phyloP scores from a whole-genome alignment of 2,113 vertebrate genomes.

The Crypturellus undulatus region DNA sequence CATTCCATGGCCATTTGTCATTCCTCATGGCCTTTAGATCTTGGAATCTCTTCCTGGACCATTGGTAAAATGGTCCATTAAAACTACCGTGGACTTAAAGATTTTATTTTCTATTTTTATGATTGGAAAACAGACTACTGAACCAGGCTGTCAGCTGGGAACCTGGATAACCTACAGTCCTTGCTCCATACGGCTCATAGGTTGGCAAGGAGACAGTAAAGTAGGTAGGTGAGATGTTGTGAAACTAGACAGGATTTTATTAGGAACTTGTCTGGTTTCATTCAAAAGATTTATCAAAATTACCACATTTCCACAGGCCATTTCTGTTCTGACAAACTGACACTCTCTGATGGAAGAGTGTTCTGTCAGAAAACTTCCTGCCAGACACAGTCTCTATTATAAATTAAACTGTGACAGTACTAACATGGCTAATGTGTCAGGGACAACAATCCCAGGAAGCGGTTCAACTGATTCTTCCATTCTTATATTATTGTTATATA shows the following conservation, averaged over 20 bases:
- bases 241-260: not conserved
- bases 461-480: not conserved
- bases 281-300: not conserved
- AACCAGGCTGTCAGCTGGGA: not conserved
- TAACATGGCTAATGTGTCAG: not conserved
- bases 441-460: not conserved
- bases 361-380: not conserved
- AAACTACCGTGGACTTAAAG: not conserved
- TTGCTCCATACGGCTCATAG: not conserved
- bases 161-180: not conserved
- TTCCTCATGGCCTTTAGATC: not conserved
- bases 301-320: not conserved
- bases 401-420: not conserved
- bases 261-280: not conserved
- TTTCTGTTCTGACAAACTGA: not conserved
- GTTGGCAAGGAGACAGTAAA: not conserved
- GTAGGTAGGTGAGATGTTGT: not conserved
- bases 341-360: not conserved
- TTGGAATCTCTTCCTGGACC: not conserved
- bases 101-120: not conserved
- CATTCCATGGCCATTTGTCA: not conserved
- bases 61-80: not conserved
- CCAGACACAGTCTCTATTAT: not conserved
- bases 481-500: not conserved
- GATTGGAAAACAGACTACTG: not conserved